Percentiles rank a stretch among this genome's conserved stretches.
phyloP scores from a whole-genome alignment of 2,888 invertebrate species.

The Dicyrtomina minuta region DNA sequence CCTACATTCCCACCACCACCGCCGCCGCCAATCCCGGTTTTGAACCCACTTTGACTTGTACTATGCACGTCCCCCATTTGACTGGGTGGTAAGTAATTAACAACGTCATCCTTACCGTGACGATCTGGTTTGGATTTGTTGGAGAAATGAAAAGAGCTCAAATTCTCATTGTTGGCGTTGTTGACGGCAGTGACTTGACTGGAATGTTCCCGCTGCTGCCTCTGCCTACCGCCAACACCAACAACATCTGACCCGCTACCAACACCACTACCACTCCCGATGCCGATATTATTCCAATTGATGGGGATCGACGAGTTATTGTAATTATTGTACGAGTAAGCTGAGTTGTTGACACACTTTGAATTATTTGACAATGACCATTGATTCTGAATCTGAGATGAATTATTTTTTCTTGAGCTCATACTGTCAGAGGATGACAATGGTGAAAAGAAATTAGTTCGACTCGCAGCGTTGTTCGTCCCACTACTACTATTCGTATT shows the following conservation, averaged over 20 bases:
- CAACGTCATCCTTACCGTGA: conserved; percentile 12
- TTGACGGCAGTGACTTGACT: not conserved
- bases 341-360: conserved; percentile 14
- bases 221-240: no score
- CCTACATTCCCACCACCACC: not conserved
- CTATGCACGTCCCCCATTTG: not conserved
- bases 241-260: not conserved
- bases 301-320: conserved; percentile 7
- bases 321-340: conserved; percentile 32
- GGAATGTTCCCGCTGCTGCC: not conserved
- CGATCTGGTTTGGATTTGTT: conserved; percentile 3
- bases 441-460: conserved; percentile 6
- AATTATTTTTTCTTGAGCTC: conserved; percentile 5
- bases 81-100: conserved; percentile 1
- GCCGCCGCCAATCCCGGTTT: not conserved
- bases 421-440: not conserved
- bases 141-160: conserved; percentile 21
- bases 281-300: conserved; percentile 2
- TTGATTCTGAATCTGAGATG: not conserved
- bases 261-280: not conserved
- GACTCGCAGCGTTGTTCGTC: no score
- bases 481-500: no score
- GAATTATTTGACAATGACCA: not conserved
- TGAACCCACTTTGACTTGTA: no score
- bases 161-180: conserved; percentile 24